Conservation (phyloP, 2,888 invertebrate genomes). For the Caenorhabditis macrosperma region DNA sequence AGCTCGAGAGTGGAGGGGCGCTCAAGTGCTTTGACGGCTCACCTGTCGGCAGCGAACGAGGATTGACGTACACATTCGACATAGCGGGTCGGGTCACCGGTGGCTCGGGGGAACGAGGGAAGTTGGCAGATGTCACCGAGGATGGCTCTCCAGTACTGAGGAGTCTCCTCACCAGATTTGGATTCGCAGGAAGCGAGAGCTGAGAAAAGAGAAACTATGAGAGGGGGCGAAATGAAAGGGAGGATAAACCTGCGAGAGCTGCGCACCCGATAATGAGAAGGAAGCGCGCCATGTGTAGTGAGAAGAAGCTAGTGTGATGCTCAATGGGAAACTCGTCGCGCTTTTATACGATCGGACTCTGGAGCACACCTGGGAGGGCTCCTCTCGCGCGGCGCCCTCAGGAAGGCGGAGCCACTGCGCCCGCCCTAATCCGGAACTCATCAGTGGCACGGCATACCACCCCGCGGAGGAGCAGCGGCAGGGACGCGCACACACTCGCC, state of each 20-base stretch:
- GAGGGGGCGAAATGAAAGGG: conserved; percentile 1
- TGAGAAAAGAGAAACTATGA: conserved; percentile 33
- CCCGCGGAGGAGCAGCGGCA: conserved; percentile 29
- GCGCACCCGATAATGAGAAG: conserved; percentile 58
- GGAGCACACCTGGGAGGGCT: conserved; percentile 47
- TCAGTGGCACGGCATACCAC: conserved; percentile 56
- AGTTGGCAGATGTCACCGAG: conserved; percentile 79
- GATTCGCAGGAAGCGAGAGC: conserved; percentile 65
- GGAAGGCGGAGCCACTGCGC: conserved; percentile 37
- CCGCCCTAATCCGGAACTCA: conserved; percentile 60
- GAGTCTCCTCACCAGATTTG: conserved; percentile 72
- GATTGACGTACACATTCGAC: conserved; percentile 78
- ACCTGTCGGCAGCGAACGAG: conserved; percentile 75
- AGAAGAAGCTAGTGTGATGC: conserved; percentile 59
- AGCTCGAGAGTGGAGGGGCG: conserved; percentile 1
- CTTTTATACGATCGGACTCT: conserved; percentile 50
- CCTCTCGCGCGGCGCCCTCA: conserved; percentile 46
- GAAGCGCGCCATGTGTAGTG: conserved; percentile 58
- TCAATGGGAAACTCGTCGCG: conserved; percentile 54
- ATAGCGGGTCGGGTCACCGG: conserved; percentile 76
- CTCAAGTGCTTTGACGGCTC: conserved; percentile 24
- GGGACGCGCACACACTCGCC: conserved; percentile 11
- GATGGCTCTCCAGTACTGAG: conserved; percentile 78
- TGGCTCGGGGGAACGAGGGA: conserved; percentile 77
- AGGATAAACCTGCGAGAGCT: conserved; percentile 52